Conservation (phyloP, 2,113 vertebrate species). For the Aleadryas rufinucha region DNA sequence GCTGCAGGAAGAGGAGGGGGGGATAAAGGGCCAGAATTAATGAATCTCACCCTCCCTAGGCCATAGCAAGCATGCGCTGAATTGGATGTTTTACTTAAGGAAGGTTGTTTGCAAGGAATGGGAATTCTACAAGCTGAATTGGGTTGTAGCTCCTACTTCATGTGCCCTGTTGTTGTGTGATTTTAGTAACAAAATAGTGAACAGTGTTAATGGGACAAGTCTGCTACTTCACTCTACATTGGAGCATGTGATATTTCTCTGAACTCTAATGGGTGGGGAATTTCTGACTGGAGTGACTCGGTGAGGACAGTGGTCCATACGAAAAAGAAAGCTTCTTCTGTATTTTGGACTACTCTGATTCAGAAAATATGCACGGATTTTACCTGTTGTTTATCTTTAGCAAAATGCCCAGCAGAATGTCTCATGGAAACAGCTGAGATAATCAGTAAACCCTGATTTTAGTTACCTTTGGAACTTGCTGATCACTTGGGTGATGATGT, state of each 20-base stretch:
- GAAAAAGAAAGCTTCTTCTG: not conserved
- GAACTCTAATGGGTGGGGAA: not conserved
- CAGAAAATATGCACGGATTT: not conserved
- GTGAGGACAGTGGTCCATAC: rapidly evolving
- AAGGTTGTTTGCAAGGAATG: not conserved
- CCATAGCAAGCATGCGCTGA: rapidly evolving
- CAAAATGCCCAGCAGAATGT: not conserved
- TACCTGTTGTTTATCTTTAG: not conserved
- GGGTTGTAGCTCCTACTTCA: not conserved
- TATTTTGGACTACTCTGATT: not conserved
- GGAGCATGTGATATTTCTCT: not conserved
- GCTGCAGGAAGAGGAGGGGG: not conserved
- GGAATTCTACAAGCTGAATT: not conserved
- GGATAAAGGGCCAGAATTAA: not conserved
- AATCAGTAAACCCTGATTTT: not conserved
- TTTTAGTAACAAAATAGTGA: not conserved
- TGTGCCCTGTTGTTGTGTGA: not conserved
- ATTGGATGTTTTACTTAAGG: not conserved
- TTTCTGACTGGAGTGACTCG: not conserved
- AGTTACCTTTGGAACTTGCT: not conserved
- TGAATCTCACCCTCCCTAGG: not conserved
- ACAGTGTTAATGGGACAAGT: not conserved
- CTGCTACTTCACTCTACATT: not conserved
- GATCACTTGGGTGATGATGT: rapidly evolving
- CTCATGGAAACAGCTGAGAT: not conserved